These are phyloP conservation scores for Parnassius apollo DNA, from an alignment of 2,888 invertebrate genomes.

Conservation along the genomic window DNA sequence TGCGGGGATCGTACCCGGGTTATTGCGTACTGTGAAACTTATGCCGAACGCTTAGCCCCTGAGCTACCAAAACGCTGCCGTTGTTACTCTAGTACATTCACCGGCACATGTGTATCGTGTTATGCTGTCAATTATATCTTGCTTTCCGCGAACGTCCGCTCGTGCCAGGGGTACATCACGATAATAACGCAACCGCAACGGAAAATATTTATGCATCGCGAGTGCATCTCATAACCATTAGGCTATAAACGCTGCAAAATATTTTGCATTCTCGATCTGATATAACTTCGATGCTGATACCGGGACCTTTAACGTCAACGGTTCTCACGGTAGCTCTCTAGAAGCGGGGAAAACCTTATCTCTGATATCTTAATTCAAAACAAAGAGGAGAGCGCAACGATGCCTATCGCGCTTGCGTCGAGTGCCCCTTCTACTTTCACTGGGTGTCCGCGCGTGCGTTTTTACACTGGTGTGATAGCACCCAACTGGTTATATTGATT, in stretches of 20 bases:
- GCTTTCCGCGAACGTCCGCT: constrained; percentile 14
- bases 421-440: constrained; percentile 71
- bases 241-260: constrained; percentile 17
- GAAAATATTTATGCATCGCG: constrained; percentile 26
- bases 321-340: constrained; percentile 74
- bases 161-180: constrained; percentile 20
- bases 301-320: constrained; percentile 58
- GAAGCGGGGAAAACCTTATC: constrained; percentile 75
- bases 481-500: constrained; percentile 36
- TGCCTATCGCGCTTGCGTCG: constrained; percentile 64
- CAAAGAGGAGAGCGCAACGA: constrained; percentile 76
- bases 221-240: constrained; percentile 24
- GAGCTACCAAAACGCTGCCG: no score
- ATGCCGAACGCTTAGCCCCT: no score
- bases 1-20: no score
- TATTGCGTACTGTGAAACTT: no score
- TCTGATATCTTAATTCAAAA: constrained; percentile 69
- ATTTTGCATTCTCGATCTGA: constrained; percentile 23
- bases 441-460: constrained; percentile 47
- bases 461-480: constrained; percentile 55
- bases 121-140: background rate
- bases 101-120: background rate
- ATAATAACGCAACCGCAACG: constrained; percentile 19
- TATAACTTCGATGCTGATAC: constrained; percentile 39
- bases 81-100: background rate